Evolutionary conservation across 2,888 invertebrate genomes (phyloP).

Genomic region (Lymantria dispar): DNA sequence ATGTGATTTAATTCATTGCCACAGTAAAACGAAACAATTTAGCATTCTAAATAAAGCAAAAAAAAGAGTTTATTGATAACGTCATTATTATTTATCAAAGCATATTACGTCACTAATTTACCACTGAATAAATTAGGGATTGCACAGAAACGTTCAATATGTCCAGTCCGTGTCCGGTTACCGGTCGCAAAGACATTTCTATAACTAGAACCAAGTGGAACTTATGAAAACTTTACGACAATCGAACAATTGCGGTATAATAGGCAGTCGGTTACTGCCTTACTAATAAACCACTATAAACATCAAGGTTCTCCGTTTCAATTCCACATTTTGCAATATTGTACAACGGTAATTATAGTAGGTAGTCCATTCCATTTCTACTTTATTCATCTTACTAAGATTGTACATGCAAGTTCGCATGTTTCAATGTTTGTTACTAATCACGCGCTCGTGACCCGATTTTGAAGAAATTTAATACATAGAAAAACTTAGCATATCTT

Average conservation of each 20-base stretch:
- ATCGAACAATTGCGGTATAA: not conserved
- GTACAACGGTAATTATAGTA: constrained; percentile 1
- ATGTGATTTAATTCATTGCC: too few relatives aligned
- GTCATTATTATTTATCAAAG: too few relatives aligned
- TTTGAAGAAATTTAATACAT: too few relatives aligned
- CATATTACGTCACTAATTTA: too few relatives aligned
- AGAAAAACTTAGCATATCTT: too few relatives aligned
- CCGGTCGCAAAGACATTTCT: not conserved
- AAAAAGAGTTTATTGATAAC: too few relatives aligned
- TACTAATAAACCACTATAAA: constrained; percentile 8
- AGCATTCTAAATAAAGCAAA: too few relatives aligned
- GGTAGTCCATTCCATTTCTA: not conserved
- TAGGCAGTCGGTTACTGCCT: constrained; percentile 1
- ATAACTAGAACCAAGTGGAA: not conserved
- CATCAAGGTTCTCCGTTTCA: constrained; percentile 15
- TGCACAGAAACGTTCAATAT: too few relatives aligned
- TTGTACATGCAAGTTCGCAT: not conserved
- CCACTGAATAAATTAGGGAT: too few relatives aligned
- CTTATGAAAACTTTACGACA: not conserved
- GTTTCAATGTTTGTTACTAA: not conserved
- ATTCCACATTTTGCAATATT: constrained; percentile 17
- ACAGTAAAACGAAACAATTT: too few relatives aligned
- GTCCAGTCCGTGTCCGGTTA: too few relatives aligned
- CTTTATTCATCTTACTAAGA: not conserved
- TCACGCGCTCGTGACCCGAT: not conserved